Conservation (phyloP, 2,888 invertebrate genomes). For the Crioceris asparagi region DNA sequence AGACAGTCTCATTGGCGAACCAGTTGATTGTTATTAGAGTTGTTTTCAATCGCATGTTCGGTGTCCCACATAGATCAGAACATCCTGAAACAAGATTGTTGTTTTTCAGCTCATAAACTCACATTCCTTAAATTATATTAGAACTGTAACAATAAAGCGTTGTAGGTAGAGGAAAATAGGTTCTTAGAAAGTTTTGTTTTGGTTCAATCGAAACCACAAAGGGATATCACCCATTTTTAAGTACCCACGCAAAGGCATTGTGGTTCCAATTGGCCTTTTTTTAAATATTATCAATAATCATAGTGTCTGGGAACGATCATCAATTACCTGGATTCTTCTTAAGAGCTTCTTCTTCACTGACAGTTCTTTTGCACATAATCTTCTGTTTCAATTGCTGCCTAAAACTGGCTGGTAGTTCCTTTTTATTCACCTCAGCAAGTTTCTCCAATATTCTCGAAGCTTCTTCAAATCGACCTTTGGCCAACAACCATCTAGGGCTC, state of each 20-base stretch:
- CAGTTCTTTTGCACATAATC: constrained; percentile 50
- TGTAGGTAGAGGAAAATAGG: too few species aligned
- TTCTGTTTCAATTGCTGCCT: constrained; percentile 61
- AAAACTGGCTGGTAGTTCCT: constrained; percentile 62
- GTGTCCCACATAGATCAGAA: constrained; percentile 61
- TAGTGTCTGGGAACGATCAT: too few species aligned
- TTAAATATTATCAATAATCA: too few species aligned
- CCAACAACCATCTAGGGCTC: constrained; percentile 84
- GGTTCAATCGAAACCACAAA: too few species aligned
- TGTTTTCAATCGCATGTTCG: constrained; percentile 83
- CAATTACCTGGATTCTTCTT: constrained; percentile 23
- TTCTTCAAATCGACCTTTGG: constrained; percentile 65
- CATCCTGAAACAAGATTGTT: constrained; percentile 29
- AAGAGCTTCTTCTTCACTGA: constrained; percentile 43
- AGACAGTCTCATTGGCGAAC: constrained; percentile 89
- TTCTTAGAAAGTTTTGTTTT: too few species aligned
- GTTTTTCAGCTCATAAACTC: too few species aligned
- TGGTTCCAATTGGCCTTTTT: too few species aligned
- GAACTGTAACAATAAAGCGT: too few species aligned
- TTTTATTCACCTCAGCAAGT: constrained; percentile 68
- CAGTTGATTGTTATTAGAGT: constrained; percentile 76
- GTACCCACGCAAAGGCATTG: too few species aligned
- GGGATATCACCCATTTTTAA: too few species aligned
- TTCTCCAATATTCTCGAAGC: constrained; percentile 67
- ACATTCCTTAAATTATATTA: too few species aligned